Evolutionary conservation across 2,797 vertebrate genomes (phyloP).

Genomic region (Melanotaenia nigrans): DNA sequence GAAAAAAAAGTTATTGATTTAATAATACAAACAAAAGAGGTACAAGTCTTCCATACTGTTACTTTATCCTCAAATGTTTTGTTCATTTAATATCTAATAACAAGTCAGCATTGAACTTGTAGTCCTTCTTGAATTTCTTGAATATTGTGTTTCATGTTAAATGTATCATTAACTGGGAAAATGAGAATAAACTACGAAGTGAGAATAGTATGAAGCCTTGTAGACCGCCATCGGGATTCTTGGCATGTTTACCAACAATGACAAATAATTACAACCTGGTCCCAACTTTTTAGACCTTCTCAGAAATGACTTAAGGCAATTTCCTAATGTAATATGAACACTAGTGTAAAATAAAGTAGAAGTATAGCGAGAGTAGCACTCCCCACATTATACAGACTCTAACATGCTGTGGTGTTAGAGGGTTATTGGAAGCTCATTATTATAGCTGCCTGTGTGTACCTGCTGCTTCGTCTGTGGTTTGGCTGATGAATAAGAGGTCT

Average conservation of each 20-base stretch:
- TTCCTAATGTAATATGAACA: background rate
- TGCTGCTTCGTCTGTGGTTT: background rate
- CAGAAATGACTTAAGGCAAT: background rate
- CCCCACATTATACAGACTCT: too few species aligned
- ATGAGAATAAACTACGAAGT: background rate
- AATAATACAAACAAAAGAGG: background rate
- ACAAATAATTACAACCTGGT: background rate
- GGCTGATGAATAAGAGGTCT: background rate
- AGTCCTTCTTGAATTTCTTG: background rate
- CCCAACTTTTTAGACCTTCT: background rate
- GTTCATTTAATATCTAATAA: background rate
- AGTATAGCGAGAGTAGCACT: background rate
- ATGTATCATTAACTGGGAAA: background rate
- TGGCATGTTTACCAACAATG: background rate
- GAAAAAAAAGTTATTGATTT: background rate
- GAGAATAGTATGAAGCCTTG: slow-evolving; percentile 1
- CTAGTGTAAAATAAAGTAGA: background rate
- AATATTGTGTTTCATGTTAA: background rate
- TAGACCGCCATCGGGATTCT: slow-evolving; percentile 1
- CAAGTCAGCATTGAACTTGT: background rate
- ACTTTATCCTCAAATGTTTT: background rate
- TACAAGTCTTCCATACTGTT: background rate
- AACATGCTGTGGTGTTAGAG: too few species aligned
- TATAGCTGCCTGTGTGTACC: background rate
- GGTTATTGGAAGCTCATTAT: background rate